These are phyloP conservation scores for Drosophila pegasa DNA, from an alignment of 2,888 invertebrate species.

Conservation along the genomic window DNA sequence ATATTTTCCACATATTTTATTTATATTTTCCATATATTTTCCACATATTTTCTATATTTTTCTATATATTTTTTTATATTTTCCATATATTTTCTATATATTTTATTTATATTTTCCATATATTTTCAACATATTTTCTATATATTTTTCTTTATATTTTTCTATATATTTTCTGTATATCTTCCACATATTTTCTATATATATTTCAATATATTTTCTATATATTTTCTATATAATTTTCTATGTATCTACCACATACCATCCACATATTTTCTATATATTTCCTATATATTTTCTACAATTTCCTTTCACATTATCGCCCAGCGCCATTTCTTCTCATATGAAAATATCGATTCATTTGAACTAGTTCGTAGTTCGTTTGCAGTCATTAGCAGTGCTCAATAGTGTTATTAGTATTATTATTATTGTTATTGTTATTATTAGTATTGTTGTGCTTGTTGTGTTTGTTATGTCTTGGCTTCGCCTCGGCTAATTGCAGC, in stretches of 20 bases:
- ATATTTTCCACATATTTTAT: not conserved
- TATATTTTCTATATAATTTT: not conserved
- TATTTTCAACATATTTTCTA: no score
- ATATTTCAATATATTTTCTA: not conserved
- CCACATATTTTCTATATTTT: not conserved
- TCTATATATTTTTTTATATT: not conserved
- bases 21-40: not conserved
- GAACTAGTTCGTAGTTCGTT: not conserved
- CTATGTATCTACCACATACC: no score
- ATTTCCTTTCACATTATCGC: not conserved
- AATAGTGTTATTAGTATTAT: not conserved
- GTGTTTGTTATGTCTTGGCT: no score
- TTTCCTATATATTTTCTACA: not conserved
- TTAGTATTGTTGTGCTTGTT: slow-evolving; percentile 1
- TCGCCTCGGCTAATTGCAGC: not conserved
- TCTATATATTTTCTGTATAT: not conserved
- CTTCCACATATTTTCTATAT: not conserved
- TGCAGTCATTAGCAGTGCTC: no score
- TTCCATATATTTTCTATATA: not conserved
- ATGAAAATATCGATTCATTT: not conserved
- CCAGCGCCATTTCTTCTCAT: not conserved
- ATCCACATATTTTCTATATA: no score
- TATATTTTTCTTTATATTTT: not conserved
- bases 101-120: not conserved
- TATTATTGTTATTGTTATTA: not conserved